Base-by-base conservation (phyloP, 1,140 invertebrate species). In the Danaus plexippus region DNA sequence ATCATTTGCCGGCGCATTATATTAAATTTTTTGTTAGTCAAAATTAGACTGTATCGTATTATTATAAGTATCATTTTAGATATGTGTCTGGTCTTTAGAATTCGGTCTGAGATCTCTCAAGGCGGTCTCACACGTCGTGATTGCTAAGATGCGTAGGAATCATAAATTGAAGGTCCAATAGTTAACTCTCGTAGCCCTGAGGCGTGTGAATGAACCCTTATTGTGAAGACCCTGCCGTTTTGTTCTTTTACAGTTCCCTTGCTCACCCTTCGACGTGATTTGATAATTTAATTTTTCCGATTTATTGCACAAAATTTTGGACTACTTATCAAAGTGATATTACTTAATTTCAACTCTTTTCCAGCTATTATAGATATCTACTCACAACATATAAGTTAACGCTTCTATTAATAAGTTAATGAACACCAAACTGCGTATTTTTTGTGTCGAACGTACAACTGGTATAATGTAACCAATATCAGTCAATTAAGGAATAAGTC, bases 111-210 rank as follows among this genome's bases (percentile, higher is more conserved):
- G 32, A 62, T 60, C 52, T 59, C 57, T 61, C 56, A 68, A 71
- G 80, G 78, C 80, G 75, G 77, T 75, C 75, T 82, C 73, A 76
- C 73, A 79, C 74, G 64, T 77, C 69, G 69, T 71, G 64, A 70
- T 77, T 71, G 51, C 63, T 47, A 67, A 70, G 66, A 74, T 64
- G 60, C 69, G 63, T 40, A 52, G 73, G 63, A 73, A 74, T 73
- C 72, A 75, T 79, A 80, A 80, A 80, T 77, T 74, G 72, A 69
- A 32, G 67, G 61, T 42, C 65, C 63, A 79, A 80, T 80, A 72
- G 68, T 73, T 69, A 76, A 70, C 64, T 71, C 67, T 64, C 63
- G 58, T 71, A 66, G 69, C 77, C 76, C 59, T 45, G 59, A 69
- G 77, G 49, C 58, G 49, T 60, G 74, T 78, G 75, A 82, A 80